Base-by-base conservation (phyloP, 2,888 invertebrate genomes). In the Holacanthella duospinosa region DNA sequence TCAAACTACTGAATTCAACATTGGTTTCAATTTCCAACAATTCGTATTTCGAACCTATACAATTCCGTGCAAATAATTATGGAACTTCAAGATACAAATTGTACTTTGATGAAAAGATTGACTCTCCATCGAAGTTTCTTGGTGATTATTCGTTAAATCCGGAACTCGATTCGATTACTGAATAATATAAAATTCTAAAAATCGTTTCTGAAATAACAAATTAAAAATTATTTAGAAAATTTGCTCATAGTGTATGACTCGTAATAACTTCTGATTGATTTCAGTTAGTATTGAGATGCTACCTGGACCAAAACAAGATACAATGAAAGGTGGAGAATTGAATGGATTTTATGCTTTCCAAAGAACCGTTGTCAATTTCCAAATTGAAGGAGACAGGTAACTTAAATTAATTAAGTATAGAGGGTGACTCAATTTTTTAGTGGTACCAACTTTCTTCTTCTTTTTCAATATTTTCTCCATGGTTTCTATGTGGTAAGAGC, bases 1-100 rank as follows among this genome's bases (percentile, higher is more conserved):
- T 48, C 19, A 21, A 48, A 48, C 21, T 48, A 9, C 16, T 16
- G 4, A 21, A 21, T 4, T 48, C 48, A 4, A n/a, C 12, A 9
- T n/a, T 21, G 16, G 16, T 36, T 36, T 36, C 36, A 9, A 9
- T 36, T 9, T 16, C 36, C 6, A 36, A 36, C 9, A 6, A 36
- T 16, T 36, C 36, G 9, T n/a, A n/a, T 21, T 60, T 60, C 54
- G 9, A 53, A 4, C 58, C 62, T 1, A 27, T 62, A 19, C 44
- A 28, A 6, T 62, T 62, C 27, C 62, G 57, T 9, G 57, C 62
- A 48, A 57, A 53, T 28, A 58, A 57, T 24, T 57, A 58, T n/a
- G 62, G 62, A 24, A 4, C 26, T 2, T 57, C 44, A 21, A 57
- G 48, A 26, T 62, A 62, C 29, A 57, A 12, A 16, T 21, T 62